Evolutionary conservation across 1,140 invertebrate species (phyloP).

Genomic region (Chrysomallon squamiferum): DNA sequence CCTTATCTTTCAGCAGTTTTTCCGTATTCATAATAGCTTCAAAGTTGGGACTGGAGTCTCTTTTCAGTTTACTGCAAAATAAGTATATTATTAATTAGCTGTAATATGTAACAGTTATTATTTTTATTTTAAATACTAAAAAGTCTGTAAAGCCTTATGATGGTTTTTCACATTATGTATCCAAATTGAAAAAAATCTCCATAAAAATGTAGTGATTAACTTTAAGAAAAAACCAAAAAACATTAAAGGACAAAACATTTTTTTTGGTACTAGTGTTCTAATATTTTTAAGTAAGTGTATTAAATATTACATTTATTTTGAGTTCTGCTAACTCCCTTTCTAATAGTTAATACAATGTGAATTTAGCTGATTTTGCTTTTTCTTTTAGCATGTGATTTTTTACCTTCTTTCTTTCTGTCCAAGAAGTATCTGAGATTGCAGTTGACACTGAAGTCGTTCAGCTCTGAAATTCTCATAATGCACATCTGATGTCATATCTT

Average conservation of each 20-base stretch:
- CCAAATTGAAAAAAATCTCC: too few species aligned
- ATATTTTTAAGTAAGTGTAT: too few species aligned
- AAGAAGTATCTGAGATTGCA: too few species aligned
- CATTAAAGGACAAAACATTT: too few species aligned
- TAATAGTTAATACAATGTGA: too few species aligned
- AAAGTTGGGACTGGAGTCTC: constrained; percentile 79
- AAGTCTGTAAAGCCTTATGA: not conserved
- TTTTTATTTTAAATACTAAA: not conserved
- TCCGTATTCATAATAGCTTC: constrained; percentile 84
- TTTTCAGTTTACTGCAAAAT: constrained; percentile 78
- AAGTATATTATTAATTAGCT: too few species aligned
- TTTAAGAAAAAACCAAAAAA: too few species aligned
- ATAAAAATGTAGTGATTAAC: too few species aligned
- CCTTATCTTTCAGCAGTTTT: constrained; percentile 85
- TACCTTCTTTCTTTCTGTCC: constrained; percentile 35
- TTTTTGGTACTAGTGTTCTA: too few species aligned
- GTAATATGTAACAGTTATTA: not conserved
- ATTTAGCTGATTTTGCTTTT: too few species aligned
- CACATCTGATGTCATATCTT: constrained; percentile 62
- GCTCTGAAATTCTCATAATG: constrained; percentile 64
- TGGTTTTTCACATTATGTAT: not conserved
- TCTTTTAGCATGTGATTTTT: not conserved
- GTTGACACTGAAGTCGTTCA: constrained; percentile 49
- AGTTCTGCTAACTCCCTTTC: too few species aligned
- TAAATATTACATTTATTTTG: too few species aligned